A percentile compares a stretch with the other conserved stretches of the same genome.
phyloP scores from a whole-genome alignment of 2,888 invertebrate genomes.

The Dastarcus helophoroides region DNA sequence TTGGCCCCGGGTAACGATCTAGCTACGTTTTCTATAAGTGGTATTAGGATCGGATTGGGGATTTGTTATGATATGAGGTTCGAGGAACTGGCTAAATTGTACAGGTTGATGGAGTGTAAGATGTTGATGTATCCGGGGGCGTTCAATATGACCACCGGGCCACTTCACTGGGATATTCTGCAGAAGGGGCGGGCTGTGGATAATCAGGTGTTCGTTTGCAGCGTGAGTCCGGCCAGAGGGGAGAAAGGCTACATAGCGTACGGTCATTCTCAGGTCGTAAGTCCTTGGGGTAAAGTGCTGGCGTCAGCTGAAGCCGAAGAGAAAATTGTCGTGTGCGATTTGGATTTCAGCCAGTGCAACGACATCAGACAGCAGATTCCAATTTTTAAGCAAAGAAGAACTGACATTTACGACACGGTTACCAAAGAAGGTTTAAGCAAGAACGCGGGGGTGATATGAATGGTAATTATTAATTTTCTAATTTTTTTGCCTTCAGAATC shows the following conservation, averaged over 20 bases:
- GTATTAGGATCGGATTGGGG: slow-evolving; percentile 73
- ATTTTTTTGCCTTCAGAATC: too few species aligned
- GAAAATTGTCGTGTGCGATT: slow-evolving; percentile 58
- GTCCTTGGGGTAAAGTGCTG: slow-evolving; percentile 36
- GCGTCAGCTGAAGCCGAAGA: slow-evolving; percentile 56
- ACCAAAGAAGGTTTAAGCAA: too few species aligned
- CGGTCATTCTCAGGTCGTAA: slow-evolving; percentile 75
- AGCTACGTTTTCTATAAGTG: slow-evolving; percentile 58
- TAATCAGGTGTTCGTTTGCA: slow-evolving; percentile 79
- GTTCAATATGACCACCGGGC: slow-evolving; percentile 94
- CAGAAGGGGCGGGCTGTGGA: slow-evolving; percentile 74
- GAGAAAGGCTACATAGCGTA: slow-evolving; percentile 14
- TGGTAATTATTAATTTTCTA: too few species aligned
- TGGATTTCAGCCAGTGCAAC: slow-evolving; percentile 62
- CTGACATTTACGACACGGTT: slow-evolving; percentile 57
- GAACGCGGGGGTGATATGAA: too few species aligned
- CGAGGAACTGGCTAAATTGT: slow-evolving; percentile 71
- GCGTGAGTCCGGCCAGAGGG: slow-evolving; percentile 41
- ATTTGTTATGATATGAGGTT: slow-evolving; percentile 94
- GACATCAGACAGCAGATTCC: slow-evolving; percentile 80
- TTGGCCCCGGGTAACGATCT: slow-evolving; percentile 64
- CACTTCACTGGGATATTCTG: slow-evolving; percentile 83
- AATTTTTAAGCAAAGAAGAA: slow-evolving; percentile 40
- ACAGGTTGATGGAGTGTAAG: slow-evolving; percentile 63
- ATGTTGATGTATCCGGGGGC: slow-evolving; percentile 87